Evolutionary conservation across 2,113 vertebrate species (phyloP), one percentile per base, ranked within the genome.

Genomic region (Centropus bengalensis): DNA sequence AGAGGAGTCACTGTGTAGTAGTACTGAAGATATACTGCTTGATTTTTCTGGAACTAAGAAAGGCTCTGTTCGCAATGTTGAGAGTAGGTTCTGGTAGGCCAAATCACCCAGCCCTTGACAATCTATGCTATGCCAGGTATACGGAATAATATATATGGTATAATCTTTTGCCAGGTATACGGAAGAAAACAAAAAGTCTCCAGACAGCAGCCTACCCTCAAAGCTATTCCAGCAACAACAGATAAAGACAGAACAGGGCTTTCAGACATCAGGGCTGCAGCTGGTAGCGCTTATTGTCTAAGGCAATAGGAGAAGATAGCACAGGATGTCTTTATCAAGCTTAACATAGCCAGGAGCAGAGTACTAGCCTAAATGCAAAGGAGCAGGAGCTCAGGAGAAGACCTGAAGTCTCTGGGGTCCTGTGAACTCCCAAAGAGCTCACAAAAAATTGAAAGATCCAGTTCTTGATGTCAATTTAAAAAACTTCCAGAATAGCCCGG

Each of bases 201-300:
- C 86, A 95, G 94, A 93, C 83, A 89, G 71, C 83, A 93, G 73
- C 68, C 68, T 92, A 40, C 33, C 83, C 80, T 94, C 77, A 91
- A 91, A 95, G 66, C 86, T 84, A 45, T 75, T 78, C 60, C 77
- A 94, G 52, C 0, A 6, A 92, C 93, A 96, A 92, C 80, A 88
- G 94, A 96, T 83, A 95, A 95, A 93, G 82, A 84, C 60, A 81
- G 71, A 96, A 75, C 76, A 93, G 64, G 69, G 71, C 73, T 95
- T 95, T 91, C 80, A 96, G 95, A 94, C 80, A 86, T 78, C 68
- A 79, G 40, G 69, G 68, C 80, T 93, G 91, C 83, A 96, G 80
- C 76, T 92, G 91, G 91, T 83, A 92, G 49, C 1, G 0, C 51
- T 96, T 96, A 49, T 68, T 91, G 80, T 88, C 45, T 68, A 60